phyloP scores from a whole-genome alignment of 2,113 vertebrate species.

The Talpa occidentalis region DNA sequence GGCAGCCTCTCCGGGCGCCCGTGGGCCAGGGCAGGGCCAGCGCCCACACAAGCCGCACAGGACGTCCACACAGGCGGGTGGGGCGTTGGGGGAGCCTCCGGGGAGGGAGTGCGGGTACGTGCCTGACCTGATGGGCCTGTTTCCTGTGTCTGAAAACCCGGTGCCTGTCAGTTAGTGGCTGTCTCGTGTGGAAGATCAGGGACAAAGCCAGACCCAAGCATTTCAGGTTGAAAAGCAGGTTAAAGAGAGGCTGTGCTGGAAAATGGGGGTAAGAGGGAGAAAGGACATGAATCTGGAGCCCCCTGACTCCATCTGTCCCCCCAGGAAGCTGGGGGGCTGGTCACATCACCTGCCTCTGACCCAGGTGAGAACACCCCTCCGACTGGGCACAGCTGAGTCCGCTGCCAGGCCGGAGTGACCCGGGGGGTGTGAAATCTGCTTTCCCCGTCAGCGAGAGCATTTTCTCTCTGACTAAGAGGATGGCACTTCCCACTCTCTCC shows the following conservation, averaged over 20 bases:
- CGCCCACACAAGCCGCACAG: no score
- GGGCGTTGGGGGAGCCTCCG: no score
- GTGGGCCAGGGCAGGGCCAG: no score
- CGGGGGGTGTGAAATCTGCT: neutral
- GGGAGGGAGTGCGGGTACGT: no score
- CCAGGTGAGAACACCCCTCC: neutral
- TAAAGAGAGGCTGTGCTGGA: fast-evolving
- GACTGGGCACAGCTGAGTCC: fast-evolving
- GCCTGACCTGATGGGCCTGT: no score
- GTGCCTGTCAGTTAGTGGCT: neutral
- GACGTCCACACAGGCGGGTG: no score
- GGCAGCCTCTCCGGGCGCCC: no score
- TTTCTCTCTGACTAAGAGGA: neutral
- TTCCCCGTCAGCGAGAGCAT: neutral
- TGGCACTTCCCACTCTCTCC: neutral
- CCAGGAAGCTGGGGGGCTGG: fast-evolving
- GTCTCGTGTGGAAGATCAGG: neutral
- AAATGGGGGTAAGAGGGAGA: fast-evolving
- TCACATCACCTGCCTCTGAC: neutral
- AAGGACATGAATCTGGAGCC: fast-evolving
- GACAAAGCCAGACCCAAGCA: neutral
- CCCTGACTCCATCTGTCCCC: neutral
- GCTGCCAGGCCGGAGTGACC: neutral
- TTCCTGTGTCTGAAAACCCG: neutral
- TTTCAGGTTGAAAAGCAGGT: neutral